Conservation (phyloP, 2,888 invertebrate species). For the Sclerodermus sp. region DNA sequence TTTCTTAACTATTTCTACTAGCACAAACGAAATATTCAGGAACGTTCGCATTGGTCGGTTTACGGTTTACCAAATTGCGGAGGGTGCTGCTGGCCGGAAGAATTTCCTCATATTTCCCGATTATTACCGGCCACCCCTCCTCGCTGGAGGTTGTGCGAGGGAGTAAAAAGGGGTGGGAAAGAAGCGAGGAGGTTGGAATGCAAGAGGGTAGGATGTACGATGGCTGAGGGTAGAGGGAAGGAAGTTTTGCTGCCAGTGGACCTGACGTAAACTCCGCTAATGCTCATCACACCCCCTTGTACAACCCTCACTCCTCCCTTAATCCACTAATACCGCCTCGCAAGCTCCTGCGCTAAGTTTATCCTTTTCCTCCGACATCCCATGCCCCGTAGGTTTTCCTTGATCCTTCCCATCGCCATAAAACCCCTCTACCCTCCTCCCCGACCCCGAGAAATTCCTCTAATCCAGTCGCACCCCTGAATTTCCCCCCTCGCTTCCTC, state of each 20-base stretch:
- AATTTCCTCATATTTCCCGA: slow-evolving; percentile 49
- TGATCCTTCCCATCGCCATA: too few relatives aligned
- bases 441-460: too few relatives aligned
- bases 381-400: too few relatives aligned
- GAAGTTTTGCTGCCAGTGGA: background rate
- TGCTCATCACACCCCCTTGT: slow-evolving; percentile 20
- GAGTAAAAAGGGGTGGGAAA: background rate
- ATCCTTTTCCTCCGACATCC: too few relatives aligned
- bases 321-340: too few relatives aligned
- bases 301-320: too few relatives aligned
- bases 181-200: slow-evolving; percentile 14
- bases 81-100: slow-evolving; percentile 18
- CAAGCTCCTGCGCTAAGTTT: too few relatives aligned
- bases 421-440: too few relatives aligned
- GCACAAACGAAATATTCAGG: background rate
- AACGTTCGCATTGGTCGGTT: slow-evolving; percentile 18
- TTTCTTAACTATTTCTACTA: too few relatives aligned
- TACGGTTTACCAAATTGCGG: slow-evolving; percentile 25
- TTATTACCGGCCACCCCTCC: slow-evolving; percentile 29
- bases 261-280: slow-evolving; percentile 21
- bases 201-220: slow-evolving; percentile 3
- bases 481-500: too few relatives aligned
- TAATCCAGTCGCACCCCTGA: too few relatives aligned
- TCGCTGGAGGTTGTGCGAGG: slow-evolving; percentile 1
- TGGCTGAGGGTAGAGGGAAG: background rate